Conservation (phyloP, 2,113 vertebrate species). For the Plecotus auritus region DNA sequence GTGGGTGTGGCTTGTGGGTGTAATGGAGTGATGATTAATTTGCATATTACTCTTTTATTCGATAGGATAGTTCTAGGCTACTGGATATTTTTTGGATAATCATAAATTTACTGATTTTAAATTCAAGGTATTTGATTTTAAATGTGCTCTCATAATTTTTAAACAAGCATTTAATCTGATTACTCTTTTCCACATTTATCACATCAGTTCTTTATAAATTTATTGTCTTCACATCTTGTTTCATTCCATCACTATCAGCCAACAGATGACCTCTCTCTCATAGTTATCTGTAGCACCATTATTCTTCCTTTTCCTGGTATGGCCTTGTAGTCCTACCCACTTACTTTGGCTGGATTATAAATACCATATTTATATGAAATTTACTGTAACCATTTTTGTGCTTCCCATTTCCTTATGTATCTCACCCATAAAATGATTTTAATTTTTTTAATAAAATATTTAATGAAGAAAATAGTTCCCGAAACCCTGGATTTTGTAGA, state of each 20-base stretch:
- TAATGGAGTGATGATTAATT: no score
- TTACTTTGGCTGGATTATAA: neutral
- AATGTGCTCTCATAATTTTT: neutral
- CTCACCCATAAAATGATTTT: neutral
- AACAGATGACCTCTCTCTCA: neutral
- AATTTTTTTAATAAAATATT: neutral
- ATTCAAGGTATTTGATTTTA: neutral
- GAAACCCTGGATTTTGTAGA: neutral
- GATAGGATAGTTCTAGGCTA: neutral
- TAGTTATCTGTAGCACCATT: neutral
- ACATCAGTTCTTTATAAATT: neutral
- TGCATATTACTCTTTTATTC: no score
- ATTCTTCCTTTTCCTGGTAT: neutral
- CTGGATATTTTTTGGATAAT: neutral
- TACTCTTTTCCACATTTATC: neutral
- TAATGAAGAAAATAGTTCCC: neutral
- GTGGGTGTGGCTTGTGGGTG: no score
- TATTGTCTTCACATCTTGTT: neutral
- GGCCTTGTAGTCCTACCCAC: neutral
- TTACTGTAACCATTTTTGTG: neutral
- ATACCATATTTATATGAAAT: neutral
- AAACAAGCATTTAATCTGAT: neutral
- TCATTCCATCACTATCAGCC: neutral
- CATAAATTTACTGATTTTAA: neutral
- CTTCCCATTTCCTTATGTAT: neutral